Evolutionary conservation across 2,113 vertebrate genomes (phyloP).

Genomic region (Macquaria ambigua): DNA sequence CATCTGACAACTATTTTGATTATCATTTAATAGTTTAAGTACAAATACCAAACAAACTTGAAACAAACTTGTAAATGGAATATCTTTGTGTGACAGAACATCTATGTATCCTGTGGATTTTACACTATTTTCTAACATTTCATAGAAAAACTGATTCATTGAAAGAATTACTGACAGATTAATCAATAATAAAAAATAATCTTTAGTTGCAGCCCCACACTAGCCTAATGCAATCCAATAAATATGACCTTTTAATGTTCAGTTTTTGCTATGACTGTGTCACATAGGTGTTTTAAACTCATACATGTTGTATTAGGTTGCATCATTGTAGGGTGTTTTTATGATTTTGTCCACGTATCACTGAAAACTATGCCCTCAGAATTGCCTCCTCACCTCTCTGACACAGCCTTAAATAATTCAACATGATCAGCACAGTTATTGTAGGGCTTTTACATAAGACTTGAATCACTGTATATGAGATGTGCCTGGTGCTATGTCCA

Average conservation of each 20-base stretch:
- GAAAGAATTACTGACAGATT: not conserved
- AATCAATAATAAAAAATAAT: not conserved
- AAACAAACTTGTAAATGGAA: not conserved
- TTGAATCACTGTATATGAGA: not conserved
- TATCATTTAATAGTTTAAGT: not conserved
- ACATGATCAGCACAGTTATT: not conserved
- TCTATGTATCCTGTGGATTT: not conserved
- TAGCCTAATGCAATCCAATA: not conserved
- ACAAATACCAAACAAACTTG: not conserved
- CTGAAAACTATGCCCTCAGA: no score
- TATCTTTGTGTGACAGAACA: not conserved
- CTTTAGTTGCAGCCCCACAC: not conserved
- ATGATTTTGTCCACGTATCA: not conserved
- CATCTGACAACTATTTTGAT: not conserved
- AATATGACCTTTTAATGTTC: not conserved
- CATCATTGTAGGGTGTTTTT: not conserved
- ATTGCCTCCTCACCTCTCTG: not conserved
- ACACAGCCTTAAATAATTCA: not conserved
- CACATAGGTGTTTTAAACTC: not conserved
- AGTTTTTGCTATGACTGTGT: not conserved
- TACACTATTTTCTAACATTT: not conserved
- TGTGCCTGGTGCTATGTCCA: not conserved
- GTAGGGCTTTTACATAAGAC: constrained; percentile 1
- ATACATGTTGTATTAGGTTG: not conserved
- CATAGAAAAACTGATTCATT: not conserved